These are phyloP conservation scores for Seriola quinqueradiata DNA, from an alignment of 2,113 vertebrate genomes.

Conservation along the genomic window DNA sequence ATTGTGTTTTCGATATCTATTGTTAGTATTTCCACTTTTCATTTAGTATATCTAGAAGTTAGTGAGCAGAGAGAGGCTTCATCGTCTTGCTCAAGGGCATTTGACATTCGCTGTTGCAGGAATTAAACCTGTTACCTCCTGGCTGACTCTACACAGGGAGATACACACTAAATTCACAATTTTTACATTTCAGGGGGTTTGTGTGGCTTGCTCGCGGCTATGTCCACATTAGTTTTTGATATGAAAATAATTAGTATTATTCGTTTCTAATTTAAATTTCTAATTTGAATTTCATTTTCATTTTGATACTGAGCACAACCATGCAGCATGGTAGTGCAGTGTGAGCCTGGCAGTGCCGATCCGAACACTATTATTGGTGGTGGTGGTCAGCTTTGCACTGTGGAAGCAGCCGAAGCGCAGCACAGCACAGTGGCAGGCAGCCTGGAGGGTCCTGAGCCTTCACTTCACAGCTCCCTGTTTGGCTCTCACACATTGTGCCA, in stretches of 20 bases:
- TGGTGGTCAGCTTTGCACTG: slow-evolving; percentile 44
- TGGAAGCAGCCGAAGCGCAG: slow-evolving; percentile 32
- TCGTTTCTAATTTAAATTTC: not conserved
- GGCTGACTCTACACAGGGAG: not conserved
- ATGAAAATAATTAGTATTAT: not conserved
- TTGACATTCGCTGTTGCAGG: not conserved
- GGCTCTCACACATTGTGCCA: slow-evolving; percentile 76
- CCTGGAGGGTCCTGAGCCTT: slow-evolving; percentile 54
- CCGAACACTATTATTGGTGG: not conserved
- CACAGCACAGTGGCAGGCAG: slow-evolving; percentile 27
- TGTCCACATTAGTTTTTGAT: not conserved
- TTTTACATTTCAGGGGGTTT: not conserved
- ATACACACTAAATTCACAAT: not conserved
- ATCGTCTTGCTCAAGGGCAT: not conserved
- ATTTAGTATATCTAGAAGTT: not conserved
- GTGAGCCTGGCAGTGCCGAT: not conserved
- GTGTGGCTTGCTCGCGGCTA: not conserved
- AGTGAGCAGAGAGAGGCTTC: not conserved
- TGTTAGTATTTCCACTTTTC: not conserved
- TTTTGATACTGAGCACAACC: not conserved
- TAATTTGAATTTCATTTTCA: not conserved
- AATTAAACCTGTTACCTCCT: not conserved
- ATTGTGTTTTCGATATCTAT: not conserved
- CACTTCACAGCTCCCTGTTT: slow-evolving; percentile 72
- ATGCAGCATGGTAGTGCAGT: not conserved